Percentiles rank a stretch among this genome's conserved stretches.
phyloP scores from a whole-genome alignment of 1,140 invertebrate species.

The Brachionus manjavacas region DNA sequence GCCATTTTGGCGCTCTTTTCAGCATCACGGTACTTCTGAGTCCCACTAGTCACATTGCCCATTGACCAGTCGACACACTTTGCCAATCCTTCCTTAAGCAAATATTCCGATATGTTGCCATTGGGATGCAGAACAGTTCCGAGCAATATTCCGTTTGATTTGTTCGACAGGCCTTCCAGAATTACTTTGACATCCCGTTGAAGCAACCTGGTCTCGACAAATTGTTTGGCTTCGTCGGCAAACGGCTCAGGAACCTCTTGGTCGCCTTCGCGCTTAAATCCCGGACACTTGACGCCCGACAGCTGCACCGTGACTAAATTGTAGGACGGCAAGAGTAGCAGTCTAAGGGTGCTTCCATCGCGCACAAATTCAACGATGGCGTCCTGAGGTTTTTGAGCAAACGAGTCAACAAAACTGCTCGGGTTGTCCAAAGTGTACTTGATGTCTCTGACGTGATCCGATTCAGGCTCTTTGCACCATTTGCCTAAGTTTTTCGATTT shows the following conservation, averaged over 20 bases:
- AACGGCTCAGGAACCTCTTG: slow-evolving; percentile 62
- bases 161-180: slow-evolving; percentile 81
- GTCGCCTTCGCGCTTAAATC: slow-evolving; percentile 68
- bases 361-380: slow-evolving; percentile 90
- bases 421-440: slow-evolving; percentile 67
- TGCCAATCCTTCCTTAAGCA: slow-evolving; percentile 85
- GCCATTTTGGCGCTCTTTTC: slow-evolving; percentile 83
- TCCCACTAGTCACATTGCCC: slow-evolving; percentile 72
- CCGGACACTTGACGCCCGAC: slow-evolving; percentile 71
- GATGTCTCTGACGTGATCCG: slow-evolving; percentile 74
- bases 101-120: slow-evolving; percentile 87
- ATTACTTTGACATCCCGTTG: slow-evolving; percentile 88
- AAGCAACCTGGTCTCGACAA: slow-evolving; percentile 80
- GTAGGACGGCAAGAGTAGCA: slow-evolving; percentile 77
- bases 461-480: slow-evolving; percentile 62
- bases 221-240: slow-evolving; percentile 78
- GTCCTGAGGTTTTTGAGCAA: slow-evolving; percentile 48
- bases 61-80: slow-evolving; percentile 97
- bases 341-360: slow-evolving; percentile 87
- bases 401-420: slow-evolving; percentile 16
- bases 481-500: slow-evolving; percentile 79
- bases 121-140: slow-evolving; percentile 59
- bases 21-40: slow-evolving; percentile 74
- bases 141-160: slow-evolving; percentile 60
- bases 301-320: slow-evolving; percentile 86